phyloP scores from a whole-genome alignment of 2,113 vertebrate genomes.

The Ctenodactylus gundi region DNA sequence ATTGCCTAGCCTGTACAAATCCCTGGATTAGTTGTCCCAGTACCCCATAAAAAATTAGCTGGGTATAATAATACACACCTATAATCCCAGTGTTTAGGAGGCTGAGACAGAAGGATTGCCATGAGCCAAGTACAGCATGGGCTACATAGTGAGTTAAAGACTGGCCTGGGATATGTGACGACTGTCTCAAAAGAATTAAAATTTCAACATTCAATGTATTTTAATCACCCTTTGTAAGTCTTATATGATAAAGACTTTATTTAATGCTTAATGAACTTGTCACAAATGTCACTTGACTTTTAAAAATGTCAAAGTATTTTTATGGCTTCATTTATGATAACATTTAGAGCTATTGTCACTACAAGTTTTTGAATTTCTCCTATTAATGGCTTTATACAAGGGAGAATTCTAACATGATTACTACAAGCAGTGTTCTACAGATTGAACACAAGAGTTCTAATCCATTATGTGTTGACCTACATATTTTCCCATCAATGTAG shows the following conservation, averaged over 20 bases:
- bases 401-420: neutral
- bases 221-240: too few relatives aligned
- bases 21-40: too few relatives aligned
- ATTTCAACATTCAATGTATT: too few relatives aligned
- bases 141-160: too few relatives aligned
- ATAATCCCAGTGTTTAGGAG: too few relatives aligned
- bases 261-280: neutral
- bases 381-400: neutral
- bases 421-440: neutral
- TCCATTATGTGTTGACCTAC: neutral
- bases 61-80: too few relatives aligned
- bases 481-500: neutral
- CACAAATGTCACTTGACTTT: neutral
- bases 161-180: too few relatives aligned
- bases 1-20: too few relatives aligned
- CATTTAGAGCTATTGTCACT: neutral
- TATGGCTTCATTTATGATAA: neutral
- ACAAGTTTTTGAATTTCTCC: constrained; percentile 11
- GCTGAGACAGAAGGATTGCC: too few relatives aligned
- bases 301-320: neutral
- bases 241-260: neutral
- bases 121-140: too few relatives aligned
- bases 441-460: constrained; percentile 27
- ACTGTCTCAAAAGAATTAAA: too few relatives aligned
- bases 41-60: too few relatives aligned